A percentile compares a stretch with the other conserved stretches of the same genome.
These are phyloP conservation scores for Vanessa atalanta DNA, from an alignment of 1,140 invertebrate species.

Conservation along the genomic window DNA sequence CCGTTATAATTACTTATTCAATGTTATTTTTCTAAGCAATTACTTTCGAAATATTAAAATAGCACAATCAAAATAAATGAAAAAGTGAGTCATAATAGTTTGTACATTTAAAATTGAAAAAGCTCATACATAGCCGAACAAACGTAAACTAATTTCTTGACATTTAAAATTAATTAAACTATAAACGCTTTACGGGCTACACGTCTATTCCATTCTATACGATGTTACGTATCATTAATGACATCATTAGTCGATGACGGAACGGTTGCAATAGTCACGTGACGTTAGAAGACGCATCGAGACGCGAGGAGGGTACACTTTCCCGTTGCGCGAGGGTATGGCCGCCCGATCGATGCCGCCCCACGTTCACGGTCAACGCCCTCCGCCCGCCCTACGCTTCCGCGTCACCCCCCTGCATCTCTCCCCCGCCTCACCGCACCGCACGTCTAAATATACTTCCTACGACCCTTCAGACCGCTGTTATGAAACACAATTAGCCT, in stretches of 20 bases:
- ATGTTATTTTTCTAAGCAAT: no score
- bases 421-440: slow-evolving; percentile 34
- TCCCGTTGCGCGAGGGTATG: slow-evolving; percentile 79
- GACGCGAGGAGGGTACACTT: slow-evolving; percentile 53
- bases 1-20: no score
- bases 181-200: neutral
- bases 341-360: slow-evolving; percentile 73
- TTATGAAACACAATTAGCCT: slow-evolving; percentile 77
- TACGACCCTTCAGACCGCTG: slow-evolving; percentile 66
- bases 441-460: slow-evolving; percentile 69
- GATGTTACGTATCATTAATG: slow-evolving; percentile 25
- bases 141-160: slow-evolving; percentile 11
- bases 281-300: slow-evolving; percentile 32
- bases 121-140: neutral
- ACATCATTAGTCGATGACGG: slow-evolving; percentile 30
- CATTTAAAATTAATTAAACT: slow-evolving; percentile 12
- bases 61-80: no score
- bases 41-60: no score
- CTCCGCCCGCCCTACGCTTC: slow-evolving; percentile 79
- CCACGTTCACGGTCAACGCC: slow-evolving; percentile 80
- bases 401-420: slow-evolving; percentile 54
- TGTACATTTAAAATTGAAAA: neutral
- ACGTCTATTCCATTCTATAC: neutral
- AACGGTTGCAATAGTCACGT: slow-evolving; percentile 3
- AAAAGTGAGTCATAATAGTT: no score